Conservation (phyloP, 35 echinoderm and acorn worm genomes). For the Lytechinus pictus region DNA sequence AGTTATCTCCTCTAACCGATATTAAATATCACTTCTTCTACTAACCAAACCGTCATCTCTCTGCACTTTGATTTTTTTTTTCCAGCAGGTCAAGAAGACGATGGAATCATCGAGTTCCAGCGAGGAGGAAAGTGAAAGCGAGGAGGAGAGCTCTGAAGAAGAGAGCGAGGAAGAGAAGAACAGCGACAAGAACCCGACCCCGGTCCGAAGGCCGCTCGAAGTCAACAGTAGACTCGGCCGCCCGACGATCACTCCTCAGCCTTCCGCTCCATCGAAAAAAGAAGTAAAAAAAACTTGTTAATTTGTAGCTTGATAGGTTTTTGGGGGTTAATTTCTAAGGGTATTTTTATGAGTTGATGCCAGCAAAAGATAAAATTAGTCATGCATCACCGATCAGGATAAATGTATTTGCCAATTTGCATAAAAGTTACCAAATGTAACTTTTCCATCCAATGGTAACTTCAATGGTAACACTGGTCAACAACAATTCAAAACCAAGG, state of each 20-base stretch:
- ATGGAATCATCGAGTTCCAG: slow-evolving; percentile 94
- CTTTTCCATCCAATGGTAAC: too few relatives aligned
- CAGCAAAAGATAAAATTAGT: too few relatives aligned
- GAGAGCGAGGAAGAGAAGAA: slow-evolving; percentile 66
- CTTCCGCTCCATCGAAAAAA: slow-evolving; percentile 73
- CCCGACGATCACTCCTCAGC: slow-evolving; percentile 1
- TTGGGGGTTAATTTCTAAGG: too few relatives aligned
- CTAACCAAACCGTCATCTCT: background rate
- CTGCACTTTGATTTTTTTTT: background rate
- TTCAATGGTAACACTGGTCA: too few relatives aligned
- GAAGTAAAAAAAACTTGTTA: slow-evolving; percentile 65
- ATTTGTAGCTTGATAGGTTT: background rate
- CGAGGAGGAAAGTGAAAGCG: slow-evolving; percentile 80
- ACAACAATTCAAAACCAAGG: too few relatives aligned
- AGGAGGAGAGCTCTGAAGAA: slow-evolving; percentile 58
- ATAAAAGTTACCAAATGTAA: too few relatives aligned
- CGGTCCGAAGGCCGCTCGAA: slow-evolving; percentile 42
- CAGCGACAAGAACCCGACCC: slow-evolving; percentile 68
- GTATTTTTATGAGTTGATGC: too few relatives aligned
- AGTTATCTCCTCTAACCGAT: background rate
- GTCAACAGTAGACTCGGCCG: slow-evolving; percentile 61
- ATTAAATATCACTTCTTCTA: background rate
- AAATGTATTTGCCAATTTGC: too few relatives aligned
- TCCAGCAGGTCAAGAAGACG: slow-evolving; percentile 89
- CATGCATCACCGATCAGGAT: too few relatives aligned